phyloP scores from a whole-genome alignment of 2,797 vertebrate genomes.

The Acanthurus leucopareius region DNA sequence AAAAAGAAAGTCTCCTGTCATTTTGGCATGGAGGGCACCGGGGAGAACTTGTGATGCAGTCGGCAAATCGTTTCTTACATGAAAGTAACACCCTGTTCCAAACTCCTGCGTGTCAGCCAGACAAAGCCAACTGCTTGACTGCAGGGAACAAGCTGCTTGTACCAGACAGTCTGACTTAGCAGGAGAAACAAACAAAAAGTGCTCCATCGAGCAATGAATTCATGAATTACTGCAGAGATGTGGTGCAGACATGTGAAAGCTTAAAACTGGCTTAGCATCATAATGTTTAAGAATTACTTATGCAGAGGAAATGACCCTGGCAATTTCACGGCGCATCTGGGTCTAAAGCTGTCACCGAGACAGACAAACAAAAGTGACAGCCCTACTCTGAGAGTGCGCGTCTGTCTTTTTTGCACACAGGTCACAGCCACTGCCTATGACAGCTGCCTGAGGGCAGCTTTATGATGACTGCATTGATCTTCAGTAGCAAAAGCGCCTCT shows the following conservation, averaged over 20 bases:
- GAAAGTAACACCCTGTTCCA: conserved; percentile 43
- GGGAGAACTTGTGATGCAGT: conserved; percentile 26
- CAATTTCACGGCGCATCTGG: conserved; percentile 15
- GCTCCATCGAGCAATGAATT: conserved; percentile 16
- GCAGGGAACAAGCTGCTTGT: conserved; percentile 41
- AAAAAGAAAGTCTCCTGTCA: conserved; percentile 9
- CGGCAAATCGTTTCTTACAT: conserved; percentile 27
- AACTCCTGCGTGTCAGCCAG: conserved; percentile 21
- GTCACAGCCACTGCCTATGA: conserved; percentile 50
- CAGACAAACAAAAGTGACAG: conserved; percentile 43
- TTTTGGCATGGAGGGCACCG: background rate
- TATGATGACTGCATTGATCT: conserved; percentile 65
- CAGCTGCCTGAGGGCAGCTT: conserved; percentile 60
- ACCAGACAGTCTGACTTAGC: conserved; percentile 9
- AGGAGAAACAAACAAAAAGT: conserved; percentile 42
- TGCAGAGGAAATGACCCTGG: conserved; percentile 27
- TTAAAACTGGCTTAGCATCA: background rate
- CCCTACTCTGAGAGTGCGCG: conserved; percentile 14
- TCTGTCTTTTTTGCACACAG: conserved; percentile 46
- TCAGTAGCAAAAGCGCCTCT: conserved; percentile 23
- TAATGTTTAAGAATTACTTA: conserved; percentile 38
- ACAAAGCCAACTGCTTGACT: conserved; percentile 33
- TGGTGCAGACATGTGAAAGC: background rate
- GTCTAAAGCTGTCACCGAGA: conserved; percentile 32
- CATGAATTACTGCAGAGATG: conserved; percentile 21